Conservation (phyloP, 1,140 invertebrate genomes). For the Neodiprion fabricii region DNA sequence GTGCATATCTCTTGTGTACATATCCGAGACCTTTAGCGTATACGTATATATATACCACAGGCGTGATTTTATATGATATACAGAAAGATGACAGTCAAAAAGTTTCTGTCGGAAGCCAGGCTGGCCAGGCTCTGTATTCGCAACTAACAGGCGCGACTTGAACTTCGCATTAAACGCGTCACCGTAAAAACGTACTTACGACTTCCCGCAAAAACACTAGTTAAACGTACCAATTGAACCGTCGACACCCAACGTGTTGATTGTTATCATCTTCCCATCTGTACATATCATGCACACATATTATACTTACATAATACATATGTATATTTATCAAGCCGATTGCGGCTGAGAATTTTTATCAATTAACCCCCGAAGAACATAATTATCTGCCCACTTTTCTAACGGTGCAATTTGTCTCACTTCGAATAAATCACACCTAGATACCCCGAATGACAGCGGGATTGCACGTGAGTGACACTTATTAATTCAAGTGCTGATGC, state of each 20-base stretch:
- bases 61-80: conserved; percentile 15
- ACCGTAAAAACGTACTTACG: background rate
- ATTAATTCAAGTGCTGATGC: background rate
- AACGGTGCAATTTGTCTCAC: too few relatives aligned
- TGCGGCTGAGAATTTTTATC: too few relatives aligned
- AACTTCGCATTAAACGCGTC: background rate
- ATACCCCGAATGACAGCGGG: too few relatives aligned
- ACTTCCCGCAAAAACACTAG: background rate
- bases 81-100: conserved; percentile 6
- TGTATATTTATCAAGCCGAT: too few relatives aligned
- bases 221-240: too few relatives aligned
- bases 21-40: conserved; percentile 22
- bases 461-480: background rate
- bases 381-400: too few relatives aligned
- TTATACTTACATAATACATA: too few relatives aligned
- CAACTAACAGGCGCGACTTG: background rate
- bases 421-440: too few relatives aligned
- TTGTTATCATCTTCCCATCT: background rate
- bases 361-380: too few relatives aligned
- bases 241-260: too few relatives aligned
- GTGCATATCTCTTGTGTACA: conserved; percentile 28
- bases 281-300: background rate
- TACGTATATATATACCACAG: background rate
- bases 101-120: conserved; percentile 15
- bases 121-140: background rate